Evolutionary conservation across 2,888 invertebrate genomes (phyloP), one percentile per base, ranked within the genome.

Genomic region (Taenaris catops): DNA sequence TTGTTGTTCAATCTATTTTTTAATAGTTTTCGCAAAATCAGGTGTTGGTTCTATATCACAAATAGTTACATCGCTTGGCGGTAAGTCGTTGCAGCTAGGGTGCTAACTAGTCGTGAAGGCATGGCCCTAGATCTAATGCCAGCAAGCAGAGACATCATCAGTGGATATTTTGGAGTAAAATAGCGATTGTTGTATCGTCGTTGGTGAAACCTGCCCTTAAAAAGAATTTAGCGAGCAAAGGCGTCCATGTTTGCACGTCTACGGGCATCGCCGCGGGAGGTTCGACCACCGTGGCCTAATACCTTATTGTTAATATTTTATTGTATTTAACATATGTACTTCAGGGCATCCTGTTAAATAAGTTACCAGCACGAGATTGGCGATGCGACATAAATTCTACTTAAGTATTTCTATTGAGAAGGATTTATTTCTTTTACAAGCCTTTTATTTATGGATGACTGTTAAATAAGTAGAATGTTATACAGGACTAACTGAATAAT

Each of bases 201-300:
- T 4, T 12, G 31, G 7, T 5, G 34, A 24, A 38, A 66, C 53
- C 34, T 46, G 18, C 52, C 68, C 64, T 67, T 72, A 66, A 57
- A 42, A 11, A 34, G 41, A 51, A 54, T 70, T 73, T 70, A 59
- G 75, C 78, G 62, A 63, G 53, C 53, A 54, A 56, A 61, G 55
- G 54, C 58, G 54, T 43, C 51, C 39, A 58, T 78, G 80, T 80
- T 78, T 61, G 58, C 80, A 74, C 72, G 79, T 79, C 63, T 57
- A 48, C 70, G 53, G 45, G 38, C 46, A 25, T 44, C 76, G 25
- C 79, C 58, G 55, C 76, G 74, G 78, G 80, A 66, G 76, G 69
- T 31, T 26, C 47, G 51, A 47, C 72, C 73, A 66, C 69, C 60
- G 45, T 55, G 25, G 25, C 20, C 37, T 25, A 33, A 25, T 32